Evolutionary conservation across 1,140 invertebrate species (phyloP).

Genomic region (Drosophila ananassae): DNA sequence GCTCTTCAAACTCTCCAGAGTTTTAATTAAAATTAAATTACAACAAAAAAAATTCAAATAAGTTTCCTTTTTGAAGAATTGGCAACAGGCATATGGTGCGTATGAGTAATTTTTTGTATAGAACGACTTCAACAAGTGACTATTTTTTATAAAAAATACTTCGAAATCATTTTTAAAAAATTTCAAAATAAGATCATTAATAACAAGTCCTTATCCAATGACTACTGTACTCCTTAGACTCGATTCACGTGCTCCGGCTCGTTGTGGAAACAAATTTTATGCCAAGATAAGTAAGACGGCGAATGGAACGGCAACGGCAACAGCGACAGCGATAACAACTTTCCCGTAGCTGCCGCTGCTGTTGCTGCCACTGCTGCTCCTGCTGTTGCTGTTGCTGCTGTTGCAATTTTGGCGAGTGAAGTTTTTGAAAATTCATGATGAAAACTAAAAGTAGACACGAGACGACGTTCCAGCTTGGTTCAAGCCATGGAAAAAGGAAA

Average conservation of each 20-base stretch:
- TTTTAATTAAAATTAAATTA: too few species aligned
- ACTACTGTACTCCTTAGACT: conserved; percentile 13
- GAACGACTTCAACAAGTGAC: background rate
- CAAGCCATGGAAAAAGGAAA: conserved; percentile 25
- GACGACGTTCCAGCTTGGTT: conserved; percentile 25
- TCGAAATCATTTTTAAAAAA: too few species aligned
- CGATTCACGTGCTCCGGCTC: conserved; percentile 5
- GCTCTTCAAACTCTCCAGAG: too few species aligned
- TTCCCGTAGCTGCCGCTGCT: conserved; percentile 36
- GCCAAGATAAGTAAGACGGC: conserved; percentile 71
- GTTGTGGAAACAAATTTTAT: conserved; percentile 78
- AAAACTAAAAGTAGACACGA: conserved; percentile 73
- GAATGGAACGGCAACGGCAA: conserved; percentile 26
- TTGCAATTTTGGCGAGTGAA: conserved; percentile 68
- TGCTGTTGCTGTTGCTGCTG: conserved; percentile 33
- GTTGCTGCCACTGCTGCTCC: conserved; percentile 12
- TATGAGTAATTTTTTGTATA: background rate
- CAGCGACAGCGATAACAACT: conserved; percentile 53
- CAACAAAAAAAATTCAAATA: conserved; percentile 9
- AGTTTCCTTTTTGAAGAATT: background rate
- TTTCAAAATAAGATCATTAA: too few species aligned
- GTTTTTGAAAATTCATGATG: conserved; percentile 78
- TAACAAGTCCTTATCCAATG: background rate
- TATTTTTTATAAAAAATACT: too few species aligned
- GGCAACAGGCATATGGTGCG: background rate